phyloP scores from a whole-genome alignment of 1,140 invertebrate species.

The Leptinotarsa defecta region DNA sequence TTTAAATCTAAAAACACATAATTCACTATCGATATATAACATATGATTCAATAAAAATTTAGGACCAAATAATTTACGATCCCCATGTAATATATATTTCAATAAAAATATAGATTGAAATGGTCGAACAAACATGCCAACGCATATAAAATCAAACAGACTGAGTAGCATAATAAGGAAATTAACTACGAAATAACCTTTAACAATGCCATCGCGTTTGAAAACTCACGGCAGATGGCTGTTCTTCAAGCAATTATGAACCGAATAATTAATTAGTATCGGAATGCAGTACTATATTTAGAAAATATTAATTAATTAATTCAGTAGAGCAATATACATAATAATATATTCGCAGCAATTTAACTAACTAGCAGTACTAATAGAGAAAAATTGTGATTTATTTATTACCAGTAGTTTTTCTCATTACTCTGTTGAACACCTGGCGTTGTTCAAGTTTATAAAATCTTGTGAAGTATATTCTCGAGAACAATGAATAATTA shows the following conservation, averaged over 20 bases:
- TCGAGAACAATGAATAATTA: not conserved
- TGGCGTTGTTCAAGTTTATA: not conserved
- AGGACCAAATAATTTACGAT: no score
- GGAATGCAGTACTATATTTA: not conserved
- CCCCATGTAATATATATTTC: no score
- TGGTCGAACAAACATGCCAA: no score
- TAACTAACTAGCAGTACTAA: not conserved
- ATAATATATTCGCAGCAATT: not conserved
- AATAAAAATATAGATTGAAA: no score
- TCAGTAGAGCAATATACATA: not conserved
- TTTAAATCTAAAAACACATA: no score
- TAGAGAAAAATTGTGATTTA: not conserved
- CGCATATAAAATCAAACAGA: no score
- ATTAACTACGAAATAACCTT: no score
- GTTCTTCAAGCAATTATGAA: conserved; percentile 4
- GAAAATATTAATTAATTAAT: conserved; percentile 9
- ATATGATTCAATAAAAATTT: no score
- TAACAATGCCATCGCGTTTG: not conserved
- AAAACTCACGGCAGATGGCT: not conserved
- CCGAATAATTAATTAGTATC: conserved; percentile 2
- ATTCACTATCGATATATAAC: no score
- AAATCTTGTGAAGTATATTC: not conserved
- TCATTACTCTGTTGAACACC: not conserved
- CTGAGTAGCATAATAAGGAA: no score
- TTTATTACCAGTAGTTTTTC: not conserved